These are phyloP conservation scores for Tethya wilhelma DNA, from an alignment of 37 sponge, comb jelly and placozoan genomes.

Conservation along the genomic window DNA sequence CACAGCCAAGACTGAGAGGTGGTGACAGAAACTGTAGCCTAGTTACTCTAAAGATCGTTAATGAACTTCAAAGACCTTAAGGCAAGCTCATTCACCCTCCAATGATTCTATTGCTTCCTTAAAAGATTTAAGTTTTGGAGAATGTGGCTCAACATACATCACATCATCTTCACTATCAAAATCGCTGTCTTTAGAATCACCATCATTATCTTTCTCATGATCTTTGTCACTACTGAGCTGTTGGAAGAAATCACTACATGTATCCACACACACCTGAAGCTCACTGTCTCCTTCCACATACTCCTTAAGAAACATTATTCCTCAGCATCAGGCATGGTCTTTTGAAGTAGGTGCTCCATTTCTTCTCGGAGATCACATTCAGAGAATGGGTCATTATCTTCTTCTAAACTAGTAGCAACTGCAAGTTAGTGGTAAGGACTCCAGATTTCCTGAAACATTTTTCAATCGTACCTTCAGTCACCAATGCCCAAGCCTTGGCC, in stretches of 20 bases:
- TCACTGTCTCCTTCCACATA: neutral
- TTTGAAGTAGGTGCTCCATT: neutral
- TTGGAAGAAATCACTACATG: neutral
- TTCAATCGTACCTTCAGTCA: constrained; percentile 31
- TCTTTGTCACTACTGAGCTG: neutral
- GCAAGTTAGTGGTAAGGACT: neutral
- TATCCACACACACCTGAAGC: constrained; percentile 4
- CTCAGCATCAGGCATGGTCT: neutral
- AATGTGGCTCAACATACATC: too few relatives aligned
- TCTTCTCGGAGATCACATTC: neutral
- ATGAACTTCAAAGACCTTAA: too few relatives aligned
- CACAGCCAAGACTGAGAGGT: too few relatives aligned
- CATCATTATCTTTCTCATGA: neutral
- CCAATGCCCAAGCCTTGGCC: constrained; percentile 34
- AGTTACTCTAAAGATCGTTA: too few relatives aligned
- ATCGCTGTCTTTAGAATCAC: neutral
- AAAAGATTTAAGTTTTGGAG: too few relatives aligned
- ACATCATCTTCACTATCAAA: too few relatives aligned
- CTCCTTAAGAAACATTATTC: neutral
- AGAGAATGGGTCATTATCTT: constrained; percentile 14
- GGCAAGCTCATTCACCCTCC: too few relatives aligned
- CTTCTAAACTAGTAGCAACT: neutral
- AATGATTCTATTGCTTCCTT: too few relatives aligned
- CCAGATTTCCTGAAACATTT: constrained; percentile 66
- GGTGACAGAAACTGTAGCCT: too few relatives aligned